Base-by-base conservation (phyloP, 2,113 vertebrate genomes). In the Chamaea fasciata region DNA sequence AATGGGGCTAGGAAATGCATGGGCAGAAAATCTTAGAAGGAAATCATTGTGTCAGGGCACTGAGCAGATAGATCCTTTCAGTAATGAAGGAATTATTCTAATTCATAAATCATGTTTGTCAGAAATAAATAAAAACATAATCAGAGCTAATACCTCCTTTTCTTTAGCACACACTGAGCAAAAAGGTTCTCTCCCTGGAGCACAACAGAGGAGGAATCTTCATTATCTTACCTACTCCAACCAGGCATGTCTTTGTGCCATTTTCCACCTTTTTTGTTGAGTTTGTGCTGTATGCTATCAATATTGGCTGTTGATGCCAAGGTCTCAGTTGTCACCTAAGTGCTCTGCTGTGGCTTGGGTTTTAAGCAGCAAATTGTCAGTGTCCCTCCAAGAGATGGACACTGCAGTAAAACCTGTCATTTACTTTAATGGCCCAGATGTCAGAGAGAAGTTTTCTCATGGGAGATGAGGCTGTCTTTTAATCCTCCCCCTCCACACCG, bases 101-200 rank as follows among this genome's bases (percentile, higher is more conserved):
- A 94, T 91, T 92, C 96, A 96, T 98, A 96, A 97, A 98, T 97
- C 94, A 92, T 44, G 46, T 81, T 91, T 97, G 93, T 88, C 90
- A 95, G 79, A 83, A 89, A 94, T 90, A 97, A 97, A 96, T 90
- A 91, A 84, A 78, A 95, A 17, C 42, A 62, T 64, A 90, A 57
- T 21, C 41, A 49, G 69, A 91, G 44, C 23, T 49, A 15, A 31
- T 89, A 44, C 35, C 27, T 83, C 67, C 68, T 57, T 47, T 42
- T 80, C 74, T 92, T 92, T 57, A 89, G 60, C 37, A 60, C 0
- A 0, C 39, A 44, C n/a, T 33, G 68, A 64, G 35, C 31, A 80
- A 75, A 91, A 79, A 59, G 19, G 12, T 83, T 91, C 26, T 86
- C 68, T 81, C 77, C 63, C 68, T 76, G 53, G 49, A 68, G 70